Percentiles rank a stretch among this genome's conserved stretches.
Evolutionary conservation across 2,888 invertebrate species (phyloP).

Genomic region (Agrotis clavis): DNA sequence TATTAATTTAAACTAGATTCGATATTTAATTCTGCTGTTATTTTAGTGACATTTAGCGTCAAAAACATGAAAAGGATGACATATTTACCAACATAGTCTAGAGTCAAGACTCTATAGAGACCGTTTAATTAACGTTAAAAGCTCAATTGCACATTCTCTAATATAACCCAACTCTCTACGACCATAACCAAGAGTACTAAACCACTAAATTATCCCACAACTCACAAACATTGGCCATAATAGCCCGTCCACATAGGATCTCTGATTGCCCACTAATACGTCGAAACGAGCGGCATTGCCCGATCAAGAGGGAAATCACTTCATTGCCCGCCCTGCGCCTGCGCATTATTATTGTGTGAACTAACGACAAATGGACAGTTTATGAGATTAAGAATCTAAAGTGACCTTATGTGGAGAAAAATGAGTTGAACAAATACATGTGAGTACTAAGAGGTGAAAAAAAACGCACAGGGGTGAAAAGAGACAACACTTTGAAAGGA

Average conservation of each 20-base stretch:
- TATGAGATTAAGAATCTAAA: conserved; percentile 35
- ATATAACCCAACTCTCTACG: conserved; percentile 10
- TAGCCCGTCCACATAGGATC: conserved; percentile 69
- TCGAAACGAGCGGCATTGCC: conserved; percentile 70
- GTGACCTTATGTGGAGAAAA: conserved; percentile 7
- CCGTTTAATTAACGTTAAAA: not conserved
- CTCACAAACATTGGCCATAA: conserved; percentile 71
- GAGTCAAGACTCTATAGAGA: not conserved
- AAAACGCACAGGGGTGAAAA: too few relatives aligned
- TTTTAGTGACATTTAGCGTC: too few relatives aligned
- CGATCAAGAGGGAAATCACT: conserved; percentile 79
- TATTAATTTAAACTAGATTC: too few relatives aligned
- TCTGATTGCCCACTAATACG: conserved; percentile 77
- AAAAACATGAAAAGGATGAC: too few relatives aligned
- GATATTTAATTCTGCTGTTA: too few relatives aligned
- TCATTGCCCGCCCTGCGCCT: conserved; percentile 70
- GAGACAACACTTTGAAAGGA: too few relatives aligned
- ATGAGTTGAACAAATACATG: not conserved
- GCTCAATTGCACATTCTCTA: not conserved
- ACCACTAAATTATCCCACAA: conserved; percentile 70
- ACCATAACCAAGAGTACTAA: conserved; percentile 45
- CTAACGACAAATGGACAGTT: conserved; percentile 68
- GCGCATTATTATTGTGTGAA: conserved; percentile 74
- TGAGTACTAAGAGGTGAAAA: not conserved
- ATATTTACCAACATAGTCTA: not conserved